These are phyloP conservation scores for Platysternon megacephalum DNA, from an alignment of 2,113 vertebrate genomes.

Conservation along the genomic window DNA sequence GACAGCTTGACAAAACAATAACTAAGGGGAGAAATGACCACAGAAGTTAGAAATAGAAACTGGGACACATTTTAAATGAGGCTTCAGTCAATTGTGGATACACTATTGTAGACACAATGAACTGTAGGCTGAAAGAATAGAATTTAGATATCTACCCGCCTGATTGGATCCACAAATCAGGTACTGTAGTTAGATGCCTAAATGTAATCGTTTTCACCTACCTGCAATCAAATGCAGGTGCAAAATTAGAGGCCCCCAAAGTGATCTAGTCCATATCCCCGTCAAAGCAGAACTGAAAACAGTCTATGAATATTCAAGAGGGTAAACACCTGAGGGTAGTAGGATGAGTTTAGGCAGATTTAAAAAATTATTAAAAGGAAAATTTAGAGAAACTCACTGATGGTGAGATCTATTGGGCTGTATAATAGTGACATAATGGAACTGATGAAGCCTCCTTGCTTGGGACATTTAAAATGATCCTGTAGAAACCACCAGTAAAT, in stretches of 20 bases:
- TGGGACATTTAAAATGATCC: not conserved
- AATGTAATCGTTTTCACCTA: not conserved
- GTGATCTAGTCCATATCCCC: not conserved
- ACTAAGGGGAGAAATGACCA: not conserved
- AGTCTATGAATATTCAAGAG: not conserved
- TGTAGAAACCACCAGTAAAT: not conserved
- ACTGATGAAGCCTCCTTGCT: not conserved
- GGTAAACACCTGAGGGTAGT: not conserved
- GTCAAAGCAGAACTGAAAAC: not conserved
- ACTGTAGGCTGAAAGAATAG: not conserved
- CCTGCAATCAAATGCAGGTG: not conserved
- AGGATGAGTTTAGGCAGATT: conserved; percentile 22
- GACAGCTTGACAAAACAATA: not conserved
- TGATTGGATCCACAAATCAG: not conserved
- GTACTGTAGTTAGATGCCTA: not conserved
- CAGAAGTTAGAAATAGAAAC: not conserved
- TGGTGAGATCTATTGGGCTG: not conserved
- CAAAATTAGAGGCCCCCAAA: not conserved
- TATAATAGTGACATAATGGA: not conserved
- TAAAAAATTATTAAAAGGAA: conserved; percentile 14
- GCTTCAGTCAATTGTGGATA: not conserved
- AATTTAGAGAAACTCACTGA: not conserved
- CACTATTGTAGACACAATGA: not conserved
- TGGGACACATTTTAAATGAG: not conserved
- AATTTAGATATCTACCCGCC: not conserved